Base-by-base conservation (phyloP, 2,113 vertebrate species). In the Toxostoma redivivum region DNA sequence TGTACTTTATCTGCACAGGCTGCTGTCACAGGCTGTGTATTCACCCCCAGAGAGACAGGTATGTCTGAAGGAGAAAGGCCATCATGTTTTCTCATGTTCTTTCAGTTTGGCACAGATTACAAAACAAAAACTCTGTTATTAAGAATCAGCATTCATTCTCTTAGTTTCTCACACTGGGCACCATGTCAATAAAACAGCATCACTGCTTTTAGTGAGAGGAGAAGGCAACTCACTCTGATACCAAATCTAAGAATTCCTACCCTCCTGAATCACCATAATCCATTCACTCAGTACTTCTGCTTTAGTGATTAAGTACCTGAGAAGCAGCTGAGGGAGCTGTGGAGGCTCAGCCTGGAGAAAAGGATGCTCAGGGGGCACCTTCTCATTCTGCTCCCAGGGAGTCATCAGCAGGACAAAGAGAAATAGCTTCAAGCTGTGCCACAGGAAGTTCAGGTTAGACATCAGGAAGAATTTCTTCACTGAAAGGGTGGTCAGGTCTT, bases 41-140 rank as follows among this genome's bases (percentile, higher is more conserved):
- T 84, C 54, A 13, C 21, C 28, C 33, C 57, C 9, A 80, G 71
- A 88, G 45, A 88, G 81, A 93, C 1, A 93, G 62, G n/a, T 77
- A 62, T 4, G 57, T 54, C 87, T 85, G 51, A 80, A 81, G 60
- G 45, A 87, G 57, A 91, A 93, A 90, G 69, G 56, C 51, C 64
- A 67, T 74, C 58, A 35, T 19, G 4, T 67, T 90, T 80, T 51
- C 82, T 81, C 51, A 48, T 14, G 37, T 83, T 83, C 87, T 88
- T 79, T 81, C 86, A 90, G 25, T 67, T 84, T 96, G 90, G 88
- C 92, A 88, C 19, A 74, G 71, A 88, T 58, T 61, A 81, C 37
- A 93, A 78, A 94, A 73, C 56, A 81, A 88, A 90, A 85, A 88
- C 81, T 66, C 54, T 80, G 8, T 40, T 90, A n/a, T 38, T 31